Evolutionary conservation across 1,140 invertebrate species (phyloP), one percentile per base, ranked within the genome.

Genomic region (Fragariocoptes setiger): DNA sequence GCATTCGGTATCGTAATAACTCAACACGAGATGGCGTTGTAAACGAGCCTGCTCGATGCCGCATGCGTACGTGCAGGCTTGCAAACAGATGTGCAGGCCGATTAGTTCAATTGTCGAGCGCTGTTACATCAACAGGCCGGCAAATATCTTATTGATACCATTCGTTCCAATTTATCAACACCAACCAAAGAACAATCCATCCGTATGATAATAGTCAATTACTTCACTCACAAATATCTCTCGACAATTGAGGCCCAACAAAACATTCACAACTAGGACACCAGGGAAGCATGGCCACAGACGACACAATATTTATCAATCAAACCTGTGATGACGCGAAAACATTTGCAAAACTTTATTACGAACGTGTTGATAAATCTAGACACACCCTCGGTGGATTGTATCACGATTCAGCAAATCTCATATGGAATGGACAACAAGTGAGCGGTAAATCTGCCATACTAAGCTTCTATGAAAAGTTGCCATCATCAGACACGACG

Each of bases 351-450:
- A 39, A 47, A 43, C 15, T 49, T 17, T 50, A 44, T 21, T 50
- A 47, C 40, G 45, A 48, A 42, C 43, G 41, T 39, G 31, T 49
- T 21, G 49, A 50, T 22, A 50, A 50, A 40, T 35, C 25, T 19
- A 17, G 47, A 20, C 45, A 48, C 19, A 21, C 37, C 4, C 42
- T 45, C 2, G 37, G 22, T 14, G 14, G 31, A 19, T 42, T 60
- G n/a, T 60, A 58, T 44, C 42, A 53, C 41, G 53, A 54, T 35
- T 45, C 46, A 15, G 56, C 56, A 4, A 49, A 46, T 21, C 37
- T 57, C 15, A 46, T 56, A 12, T 60, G 58, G 58, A 58, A 60
- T 50, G 58, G 58, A 1, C 53, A 54, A 41, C 17, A 39, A 19
- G 41, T 54, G 2, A 49, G 42, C 25, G 53, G 53, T 8, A 45